phyloP scores from a whole-genome alignment of 2,888 invertebrate genomes.

The Stenotaenia linearis region DNA sequence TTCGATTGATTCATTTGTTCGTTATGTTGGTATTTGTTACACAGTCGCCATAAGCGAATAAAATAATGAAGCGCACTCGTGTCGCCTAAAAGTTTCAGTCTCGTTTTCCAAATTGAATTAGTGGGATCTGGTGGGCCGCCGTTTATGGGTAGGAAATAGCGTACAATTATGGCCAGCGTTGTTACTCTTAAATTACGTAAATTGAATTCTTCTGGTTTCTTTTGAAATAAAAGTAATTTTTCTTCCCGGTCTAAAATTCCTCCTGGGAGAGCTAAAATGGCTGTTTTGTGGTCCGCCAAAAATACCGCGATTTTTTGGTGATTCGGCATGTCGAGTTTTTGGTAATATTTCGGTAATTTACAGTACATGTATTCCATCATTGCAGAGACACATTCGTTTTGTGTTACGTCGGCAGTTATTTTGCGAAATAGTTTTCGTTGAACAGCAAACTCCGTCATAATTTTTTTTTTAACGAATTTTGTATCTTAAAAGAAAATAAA shows the following conservation, averaged over 20 bases:
- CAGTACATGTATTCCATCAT: neutral
- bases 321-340: neutral
- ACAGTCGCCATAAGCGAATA: neutral
- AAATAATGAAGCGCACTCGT: neutral
- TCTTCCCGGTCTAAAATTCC: neutral
- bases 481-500: too few relatives aligned
- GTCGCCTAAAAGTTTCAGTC: constrained; percentile 8
- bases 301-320: neutral
- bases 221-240: neutral
- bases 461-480: too few relatives aligned
- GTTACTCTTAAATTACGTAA: neutral
- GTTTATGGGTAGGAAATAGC: neutral
- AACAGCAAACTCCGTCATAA: neutral
- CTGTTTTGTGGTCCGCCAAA: neutral
- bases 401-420: neutral
- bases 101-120: constrained; percentile 11
- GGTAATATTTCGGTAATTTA: neutral
- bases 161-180: neutral
- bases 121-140: neutral
- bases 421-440: neutral
- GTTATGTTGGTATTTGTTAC: constrained; percentile 14
- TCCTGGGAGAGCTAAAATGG: neutral
- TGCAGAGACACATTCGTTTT: neutral
- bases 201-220: neutral
- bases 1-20: constrained; percentile 16